Evolutionary conservation across 2,797 vertebrate genomes (phyloP), one percentile per base, ranked within the genome.

Genomic region (Cyclopterus lumpus): DNA sequence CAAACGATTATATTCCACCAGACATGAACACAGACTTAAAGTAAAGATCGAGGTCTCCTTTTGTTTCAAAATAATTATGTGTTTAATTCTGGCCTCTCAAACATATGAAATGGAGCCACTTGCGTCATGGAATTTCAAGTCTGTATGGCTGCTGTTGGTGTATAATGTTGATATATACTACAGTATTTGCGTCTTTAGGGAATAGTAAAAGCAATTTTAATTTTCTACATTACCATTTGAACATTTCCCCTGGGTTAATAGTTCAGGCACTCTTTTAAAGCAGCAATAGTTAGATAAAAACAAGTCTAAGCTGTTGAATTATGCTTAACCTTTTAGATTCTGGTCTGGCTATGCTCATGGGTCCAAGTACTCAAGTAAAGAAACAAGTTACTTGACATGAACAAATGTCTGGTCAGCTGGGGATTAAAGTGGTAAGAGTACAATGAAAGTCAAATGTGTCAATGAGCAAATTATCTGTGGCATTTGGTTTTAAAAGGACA

Each of bases 1-100:
- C 64, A 69, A 14, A 67, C 42, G 76, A 14, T 79, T 40, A 72
- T 70, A 66, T 80, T 76, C 67, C 26, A 61, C 28, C 34, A 61
- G 60, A 68, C 28, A 26, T 57, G 34, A 67, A 67, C 77, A 68
- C 40, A 42, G 48, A 24, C 60, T 28, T 18, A 42, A 59, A 80
- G 66, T 40, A 83, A 71, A 75, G 65, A 73, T 58, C 36, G 68
- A 66, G 53, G 49, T 20, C 10, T 65, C 15, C 10, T 34, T 59
- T 26, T 42, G 32, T 70, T 78, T 46, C 28, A 30, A 69, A 69
- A n/a, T 4, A 62, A 32, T 66, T 14, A 53, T 60, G 48, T 38
- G 38, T 38, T 32, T 40, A 15, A 40, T 40, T 40, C 64, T 58
- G 48, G 40, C 6, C 4, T 0, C 48, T 36, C 48, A 40, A 14